Conservation (phyloP, 2,888 invertebrate species). For the Thymelicus sylvestris region DNA sequence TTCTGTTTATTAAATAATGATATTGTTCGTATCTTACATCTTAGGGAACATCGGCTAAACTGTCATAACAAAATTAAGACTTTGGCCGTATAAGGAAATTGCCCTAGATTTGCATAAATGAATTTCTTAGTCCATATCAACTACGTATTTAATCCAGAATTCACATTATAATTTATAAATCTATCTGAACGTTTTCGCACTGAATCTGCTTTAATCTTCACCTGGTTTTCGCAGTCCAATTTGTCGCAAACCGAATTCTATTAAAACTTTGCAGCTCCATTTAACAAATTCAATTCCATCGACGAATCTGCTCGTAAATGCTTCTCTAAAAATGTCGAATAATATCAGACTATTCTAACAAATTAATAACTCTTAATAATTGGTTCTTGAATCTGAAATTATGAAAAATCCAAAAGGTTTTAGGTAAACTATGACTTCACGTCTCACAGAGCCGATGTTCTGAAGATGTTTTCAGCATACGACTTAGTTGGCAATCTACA, state of each 20-base stretch:
- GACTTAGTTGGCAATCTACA: no score
- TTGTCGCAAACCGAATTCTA: conserved; percentile 33
- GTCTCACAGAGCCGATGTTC: no score
- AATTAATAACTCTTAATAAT: no score
- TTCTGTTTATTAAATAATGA: no score
- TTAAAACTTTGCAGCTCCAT: conserved; percentile 26
- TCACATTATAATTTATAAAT: conserved; percentile 20
- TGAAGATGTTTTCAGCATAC: no score
- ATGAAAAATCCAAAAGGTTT: no score
- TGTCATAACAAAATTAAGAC: no score
- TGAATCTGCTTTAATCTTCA: conserved; percentile 27
- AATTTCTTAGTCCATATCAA: conserved; percentile 1
- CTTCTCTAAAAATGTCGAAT: neutral
- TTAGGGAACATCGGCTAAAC: no score
- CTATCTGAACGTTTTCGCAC: conserved; percentile 13
- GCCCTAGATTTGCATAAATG: neutral
- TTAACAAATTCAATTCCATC: conserved; percentile 27
- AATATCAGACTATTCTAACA: neutral
- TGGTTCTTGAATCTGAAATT: no score
- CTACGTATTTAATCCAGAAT: neutral
- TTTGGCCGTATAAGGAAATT: neutral
- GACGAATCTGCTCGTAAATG: conserved; percentile 8
- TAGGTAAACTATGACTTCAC: no score
- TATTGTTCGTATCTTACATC: no score
- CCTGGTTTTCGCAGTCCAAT: conserved; percentile 29